Conservation (phyloP, 2,113 vertebrate species). For the Myotis yumanensis region DNA sequence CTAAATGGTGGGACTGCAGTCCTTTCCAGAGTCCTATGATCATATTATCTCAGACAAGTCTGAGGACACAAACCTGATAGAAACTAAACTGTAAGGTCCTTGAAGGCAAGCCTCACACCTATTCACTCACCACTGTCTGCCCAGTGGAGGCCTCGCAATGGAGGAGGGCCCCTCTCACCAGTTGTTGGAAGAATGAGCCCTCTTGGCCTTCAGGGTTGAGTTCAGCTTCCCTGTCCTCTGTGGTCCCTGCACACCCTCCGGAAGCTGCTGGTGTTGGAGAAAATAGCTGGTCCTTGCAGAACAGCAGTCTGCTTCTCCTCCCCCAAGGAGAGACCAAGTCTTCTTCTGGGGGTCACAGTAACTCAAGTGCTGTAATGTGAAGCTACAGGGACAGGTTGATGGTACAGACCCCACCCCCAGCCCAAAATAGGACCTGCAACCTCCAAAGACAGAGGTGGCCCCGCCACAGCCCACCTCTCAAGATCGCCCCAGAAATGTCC, state of each 20-base stretch:
- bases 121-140: accelerated
- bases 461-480: not conserved
- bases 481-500: not conserved
- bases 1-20: not conserved
- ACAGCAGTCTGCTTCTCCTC: not conserved
- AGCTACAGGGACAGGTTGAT: not conserved
- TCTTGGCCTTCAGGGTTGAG: not conserved
- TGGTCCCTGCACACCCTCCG: not conserved
- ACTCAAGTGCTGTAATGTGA: not conserved
- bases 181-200: not conserved
- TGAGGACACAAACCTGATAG: not conserved
- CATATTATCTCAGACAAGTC: not conserved
- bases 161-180: not conserved
- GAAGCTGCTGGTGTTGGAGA: not conserved
- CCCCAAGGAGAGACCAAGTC: not conserved
- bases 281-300: not conserved
- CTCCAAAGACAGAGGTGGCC: not conserved
- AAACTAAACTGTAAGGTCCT: accelerated
- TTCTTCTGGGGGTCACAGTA: not conserved
- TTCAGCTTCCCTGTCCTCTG: not conserved
- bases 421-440: not conserved
- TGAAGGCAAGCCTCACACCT: not conserved
- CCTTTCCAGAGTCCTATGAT: not conserved
- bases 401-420: not conserved
- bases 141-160: accelerated